Percentiles rank a stretch among this genome's conserved stretches.
Conservation (phyloP, 2,888 invertebrate genomes). For the Spodoptera exigua region DNA sequence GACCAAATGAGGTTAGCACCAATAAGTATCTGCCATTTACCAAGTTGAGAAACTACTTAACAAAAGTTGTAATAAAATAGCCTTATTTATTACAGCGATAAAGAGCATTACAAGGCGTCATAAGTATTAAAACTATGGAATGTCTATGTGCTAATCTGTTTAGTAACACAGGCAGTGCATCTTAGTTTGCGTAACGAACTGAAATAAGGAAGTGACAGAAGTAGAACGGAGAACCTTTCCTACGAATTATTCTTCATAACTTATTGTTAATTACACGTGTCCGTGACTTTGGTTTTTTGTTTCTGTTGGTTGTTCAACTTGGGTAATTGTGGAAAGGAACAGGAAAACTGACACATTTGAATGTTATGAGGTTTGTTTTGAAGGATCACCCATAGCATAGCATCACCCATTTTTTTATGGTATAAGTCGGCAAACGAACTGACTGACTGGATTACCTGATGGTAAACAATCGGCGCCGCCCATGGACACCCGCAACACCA, state of each 20-base stretch:
- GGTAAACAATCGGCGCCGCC: no score
- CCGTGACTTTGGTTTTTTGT: slow-evolving; percentile 10
- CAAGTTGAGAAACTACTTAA: slow-evolving; percentile 22
- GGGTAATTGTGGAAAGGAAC: background rate
- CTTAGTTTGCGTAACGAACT: slow-evolving; percentile 67
- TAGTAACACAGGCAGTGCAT: slow-evolving; percentile 72
- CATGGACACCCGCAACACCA: no score
- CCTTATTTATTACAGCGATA: slow-evolving; percentile 30
- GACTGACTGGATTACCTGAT: no score
- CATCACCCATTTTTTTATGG: no score
- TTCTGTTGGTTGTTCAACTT: slow-evolving; percentile 6
- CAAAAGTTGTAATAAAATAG: slow-evolving; percentile 14
- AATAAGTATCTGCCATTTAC: background rate
- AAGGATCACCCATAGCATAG: no score
- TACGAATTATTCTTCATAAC: slow-evolving; percentile 44
- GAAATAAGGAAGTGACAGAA: slow-evolving; percentile 69
- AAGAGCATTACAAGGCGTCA: slow-evolving; percentile 30
- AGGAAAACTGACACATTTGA: no score
- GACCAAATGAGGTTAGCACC: background rate
- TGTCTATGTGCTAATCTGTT: slow-evolving; percentile 69
- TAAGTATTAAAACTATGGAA: slow-evolving; percentile 61
- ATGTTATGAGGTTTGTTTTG: no score
- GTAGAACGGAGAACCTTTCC: slow-evolving; percentile 54
- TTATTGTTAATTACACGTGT: slow-evolving; percentile 25
- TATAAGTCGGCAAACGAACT: no score